Percentiles rank a stretch among this genome's conserved stretches.
These are phyloP conservation scores for Planiliza haematocheilus DNA, from an alignment of 2,113 vertebrate genomes.

Conservation along the genomic window DNA sequence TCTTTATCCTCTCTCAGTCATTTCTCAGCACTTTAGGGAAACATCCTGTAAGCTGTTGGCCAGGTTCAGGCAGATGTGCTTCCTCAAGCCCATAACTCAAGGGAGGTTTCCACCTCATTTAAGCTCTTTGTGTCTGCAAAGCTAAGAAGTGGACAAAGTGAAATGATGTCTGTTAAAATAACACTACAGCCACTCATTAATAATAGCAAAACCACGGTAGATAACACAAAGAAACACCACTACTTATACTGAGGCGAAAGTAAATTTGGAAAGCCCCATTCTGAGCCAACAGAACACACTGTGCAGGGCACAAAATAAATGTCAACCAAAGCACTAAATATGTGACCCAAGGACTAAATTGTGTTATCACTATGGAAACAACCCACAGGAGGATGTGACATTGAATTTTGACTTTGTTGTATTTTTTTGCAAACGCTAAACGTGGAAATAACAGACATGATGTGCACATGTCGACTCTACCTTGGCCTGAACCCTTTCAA, in stretches of 20 bases:
- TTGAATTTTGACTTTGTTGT: not conserved
- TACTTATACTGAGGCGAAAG: slow-evolving; percentile 14
- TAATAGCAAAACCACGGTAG: not conserved
- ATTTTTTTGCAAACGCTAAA: slow-evolving; percentile 1
- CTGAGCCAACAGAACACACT: not conserved
- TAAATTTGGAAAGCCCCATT: not conserved
- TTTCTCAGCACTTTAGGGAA: slow-evolving; percentile 56
- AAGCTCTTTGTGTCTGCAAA: slow-evolving; percentile 61
- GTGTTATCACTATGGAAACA: slow-evolving; percentile 16
- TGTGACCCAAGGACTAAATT: not conserved
- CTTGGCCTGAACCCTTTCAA: slow-evolving; percentile 68
- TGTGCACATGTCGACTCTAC: slow-evolving; percentile 30
- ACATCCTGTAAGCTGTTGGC: slow-evolving; percentile 54
- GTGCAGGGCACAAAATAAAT: slow-evolving; percentile 3
- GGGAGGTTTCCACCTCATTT: slow-evolving; percentile 60
- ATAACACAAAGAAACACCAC: not conserved
- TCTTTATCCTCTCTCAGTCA: slow-evolving; percentile 74
- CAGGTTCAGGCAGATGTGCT: slow-evolving; percentile 63
- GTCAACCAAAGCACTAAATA: slow-evolving; percentile 4
- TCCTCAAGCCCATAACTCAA: slow-evolving; percentile 32
- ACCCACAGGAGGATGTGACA: not conserved
- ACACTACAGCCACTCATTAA: not conserved
- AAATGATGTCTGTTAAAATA: slow-evolving; percentile 17
- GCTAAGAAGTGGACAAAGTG: slow-evolving; percentile 22
- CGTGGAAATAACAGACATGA: slow-evolving; percentile 10